These are phyloP conservation scores for Lepilemur septentrionalis DNA, from an alignment of 2,797 vertebrate species.

Conservation along the genomic window DNA sequence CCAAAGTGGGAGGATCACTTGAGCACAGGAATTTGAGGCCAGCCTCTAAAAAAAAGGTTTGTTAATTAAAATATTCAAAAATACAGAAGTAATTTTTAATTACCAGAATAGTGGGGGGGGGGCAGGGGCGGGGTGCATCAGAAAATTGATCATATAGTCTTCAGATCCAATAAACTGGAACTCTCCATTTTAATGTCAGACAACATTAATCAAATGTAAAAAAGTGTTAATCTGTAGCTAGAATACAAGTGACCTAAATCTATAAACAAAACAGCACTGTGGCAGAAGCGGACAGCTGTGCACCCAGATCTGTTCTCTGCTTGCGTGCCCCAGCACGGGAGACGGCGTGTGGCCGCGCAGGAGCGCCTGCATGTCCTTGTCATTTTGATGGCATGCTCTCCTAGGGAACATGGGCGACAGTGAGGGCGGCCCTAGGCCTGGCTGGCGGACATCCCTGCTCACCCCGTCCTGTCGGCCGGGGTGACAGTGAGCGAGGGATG, in stretches of 20 bases:
- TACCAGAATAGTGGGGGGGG: not conserved
- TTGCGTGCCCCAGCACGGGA: not conserved
- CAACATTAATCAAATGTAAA: not conserved
- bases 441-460: not conserved
- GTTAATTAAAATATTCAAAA: not conserved
- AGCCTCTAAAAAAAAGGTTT: not conserved
- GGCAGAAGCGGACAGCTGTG: not conserved
- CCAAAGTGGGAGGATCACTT: not conserved
- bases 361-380: not conserved
- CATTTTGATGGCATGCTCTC: not conserved
- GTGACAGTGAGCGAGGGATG: not conserved
- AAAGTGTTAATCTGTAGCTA: not conserved
- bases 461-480: not conserved
- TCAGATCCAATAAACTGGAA: not conserved
- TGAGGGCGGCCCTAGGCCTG: not conserved
- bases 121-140: accelerated
- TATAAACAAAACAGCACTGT: not conserved
- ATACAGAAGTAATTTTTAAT: slow-evolving; percentile 20
- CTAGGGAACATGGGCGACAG: not conserved
- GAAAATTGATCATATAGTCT: not conserved
- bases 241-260: not conserved
- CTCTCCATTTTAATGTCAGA: not conserved
- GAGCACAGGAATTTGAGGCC: not conserved
- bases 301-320: not conserved
- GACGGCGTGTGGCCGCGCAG: not conserved